phyloP scores from a whole-genome alignment of 2,113 vertebrate species.

The Speoplatyrhinus poulsoni region DNA sequence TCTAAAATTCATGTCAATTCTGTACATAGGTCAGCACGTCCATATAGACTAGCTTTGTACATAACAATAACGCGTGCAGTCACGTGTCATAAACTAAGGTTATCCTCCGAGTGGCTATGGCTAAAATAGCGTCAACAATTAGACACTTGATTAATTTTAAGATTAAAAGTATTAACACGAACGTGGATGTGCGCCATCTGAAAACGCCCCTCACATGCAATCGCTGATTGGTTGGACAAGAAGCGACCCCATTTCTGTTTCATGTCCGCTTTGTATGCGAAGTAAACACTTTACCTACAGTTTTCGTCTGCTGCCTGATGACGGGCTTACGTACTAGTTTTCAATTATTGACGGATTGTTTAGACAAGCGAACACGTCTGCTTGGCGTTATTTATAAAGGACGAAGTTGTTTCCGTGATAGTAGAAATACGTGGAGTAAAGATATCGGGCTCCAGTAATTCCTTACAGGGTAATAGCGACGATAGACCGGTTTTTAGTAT shows the following conservation, averaged over 20 bases:
- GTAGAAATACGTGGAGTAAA: too few relatives aligned
- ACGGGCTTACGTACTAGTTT: not conserved
- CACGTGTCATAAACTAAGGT: not conserved
- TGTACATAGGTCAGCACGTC: not conserved
- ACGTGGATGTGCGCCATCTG: not conserved
- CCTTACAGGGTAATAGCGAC: too few relatives aligned
- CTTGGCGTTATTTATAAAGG: too few relatives aligned
- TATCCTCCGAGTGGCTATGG: too few relatives aligned
- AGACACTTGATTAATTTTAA: too few relatives aligned
- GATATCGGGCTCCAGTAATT: too few relatives aligned
- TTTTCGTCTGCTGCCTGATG: not conserved
- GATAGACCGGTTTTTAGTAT: too few relatives aligned
- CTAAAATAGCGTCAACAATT: too few relatives aligned
- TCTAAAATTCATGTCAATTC: constrained; percentile 19
- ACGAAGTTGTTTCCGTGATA: too few relatives aligned
- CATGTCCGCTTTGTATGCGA: not conserved
- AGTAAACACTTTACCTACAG: not conserved
- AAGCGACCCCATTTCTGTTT: constrained; percentile 11
- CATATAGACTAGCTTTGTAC: not conserved
- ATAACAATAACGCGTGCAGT: not conserved
- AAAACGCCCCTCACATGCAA: constrained; percentile 52
- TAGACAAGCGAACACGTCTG: fast-evolving
- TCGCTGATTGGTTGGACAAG: constrained; percentile 59
- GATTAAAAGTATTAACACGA: too few relatives aligned
- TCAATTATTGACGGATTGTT: not conserved